Percentiles rank a stretch among this genome's conserved stretches.
These are phyloP conservation scores for Eurypyga helias DNA, from an alignment of 2,113 vertebrate species.

Conservation along the genomic window DNA sequence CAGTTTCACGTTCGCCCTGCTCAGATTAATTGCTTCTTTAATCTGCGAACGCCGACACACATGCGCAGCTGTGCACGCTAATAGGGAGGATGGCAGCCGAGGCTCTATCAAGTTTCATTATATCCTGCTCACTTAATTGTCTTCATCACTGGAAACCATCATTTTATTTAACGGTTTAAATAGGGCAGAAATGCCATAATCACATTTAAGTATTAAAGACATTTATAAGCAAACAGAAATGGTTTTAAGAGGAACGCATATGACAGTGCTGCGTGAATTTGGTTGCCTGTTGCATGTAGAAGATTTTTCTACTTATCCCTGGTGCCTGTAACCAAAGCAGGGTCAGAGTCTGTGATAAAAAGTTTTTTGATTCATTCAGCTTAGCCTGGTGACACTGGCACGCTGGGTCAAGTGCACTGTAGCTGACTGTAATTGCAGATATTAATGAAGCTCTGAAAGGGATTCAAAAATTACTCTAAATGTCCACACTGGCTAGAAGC, in stretches of 20 bases:
- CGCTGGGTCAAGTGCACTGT: conserved; percentile 38
- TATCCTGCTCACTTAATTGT: conserved; percentile 49
- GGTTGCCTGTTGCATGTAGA: not conserved
- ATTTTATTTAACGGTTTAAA: conserved; percentile 58
- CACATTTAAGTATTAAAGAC: conserved; percentile 34
- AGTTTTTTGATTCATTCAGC: conserved; percentile 31
- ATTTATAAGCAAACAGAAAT: conserved; percentile 23
- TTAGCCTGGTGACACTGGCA: conserved; percentile 39
- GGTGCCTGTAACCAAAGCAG: not conserved
- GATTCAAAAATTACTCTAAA: conserved; percentile 60
- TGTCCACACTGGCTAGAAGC: conserved; percentile 47
- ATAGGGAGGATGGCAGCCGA: conserved; percentile 45
- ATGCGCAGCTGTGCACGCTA: conserved; percentile 56
- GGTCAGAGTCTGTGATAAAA: not conserved
- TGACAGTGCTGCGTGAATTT: not conserved
- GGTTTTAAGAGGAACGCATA: not conserved
- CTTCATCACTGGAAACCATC: conserved; percentile 42
- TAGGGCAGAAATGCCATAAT: conserved; percentile 37
- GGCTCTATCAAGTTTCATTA: conserved; percentile 62
- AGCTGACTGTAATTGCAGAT: conserved; percentile 61
- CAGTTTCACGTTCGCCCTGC: conserved; percentile 60
- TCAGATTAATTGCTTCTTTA: conserved; percentile 74
- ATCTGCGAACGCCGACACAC: conserved; percentile 59
- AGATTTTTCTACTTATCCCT: not conserved
- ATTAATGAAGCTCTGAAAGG: conserved; percentile 69